Percentiles rank a stretch among this genome's conserved stretches.
Conservation (phyloP, 1,140 invertebrate genomes). For the Ephestia elutella region DNA sequence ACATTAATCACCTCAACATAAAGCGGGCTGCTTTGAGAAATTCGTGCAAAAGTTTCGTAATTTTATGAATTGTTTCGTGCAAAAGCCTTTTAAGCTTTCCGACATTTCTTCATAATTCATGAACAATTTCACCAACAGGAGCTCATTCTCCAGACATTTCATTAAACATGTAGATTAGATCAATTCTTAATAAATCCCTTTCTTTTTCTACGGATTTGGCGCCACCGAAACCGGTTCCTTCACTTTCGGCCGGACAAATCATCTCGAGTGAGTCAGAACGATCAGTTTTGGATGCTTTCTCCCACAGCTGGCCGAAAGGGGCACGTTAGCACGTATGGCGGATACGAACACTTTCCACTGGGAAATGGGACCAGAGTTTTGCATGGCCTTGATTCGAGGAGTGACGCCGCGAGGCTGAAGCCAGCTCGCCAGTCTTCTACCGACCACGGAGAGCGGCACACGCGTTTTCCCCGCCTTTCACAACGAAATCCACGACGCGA, state of each 20-base stretch:
- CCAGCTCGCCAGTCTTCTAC: constrained; percentile 40
- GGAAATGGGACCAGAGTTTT: constrained; percentile 69
- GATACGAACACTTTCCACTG: constrained; percentile 70
- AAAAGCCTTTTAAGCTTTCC: too few species aligned
- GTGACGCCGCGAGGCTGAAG: constrained; percentile 29
- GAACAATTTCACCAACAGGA: not conserved
- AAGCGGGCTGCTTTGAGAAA: too few species aligned
- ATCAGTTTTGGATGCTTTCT: constrained; percentile 67
- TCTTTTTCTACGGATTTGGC: constrained; percentile 35
- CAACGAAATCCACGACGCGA: constrained; percentile 28
- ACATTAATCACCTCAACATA: too few species aligned
- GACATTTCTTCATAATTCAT: not conserved
- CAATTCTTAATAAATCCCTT: constrained; percentile 23
- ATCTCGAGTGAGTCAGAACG: constrained; percentile 61
- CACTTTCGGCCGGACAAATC: constrained; percentile 59
- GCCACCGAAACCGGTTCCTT: constrained; percentile 53
- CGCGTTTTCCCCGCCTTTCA: constrained; percentile 22
- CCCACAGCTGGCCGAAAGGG: constrained; percentile 64
- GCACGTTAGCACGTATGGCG: constrained; percentile 49
- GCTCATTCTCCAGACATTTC: not conserved
- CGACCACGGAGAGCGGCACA: constrained; percentile 24
- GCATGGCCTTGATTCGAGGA: constrained; percentile 64
- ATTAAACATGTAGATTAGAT: not conserved
- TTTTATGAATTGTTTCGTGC: too few species aligned
- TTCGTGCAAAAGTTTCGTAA: too few species aligned